Conservation (phyloP, 2,113 vertebrate genomes). For the Rhombomys opimus region DNA sequence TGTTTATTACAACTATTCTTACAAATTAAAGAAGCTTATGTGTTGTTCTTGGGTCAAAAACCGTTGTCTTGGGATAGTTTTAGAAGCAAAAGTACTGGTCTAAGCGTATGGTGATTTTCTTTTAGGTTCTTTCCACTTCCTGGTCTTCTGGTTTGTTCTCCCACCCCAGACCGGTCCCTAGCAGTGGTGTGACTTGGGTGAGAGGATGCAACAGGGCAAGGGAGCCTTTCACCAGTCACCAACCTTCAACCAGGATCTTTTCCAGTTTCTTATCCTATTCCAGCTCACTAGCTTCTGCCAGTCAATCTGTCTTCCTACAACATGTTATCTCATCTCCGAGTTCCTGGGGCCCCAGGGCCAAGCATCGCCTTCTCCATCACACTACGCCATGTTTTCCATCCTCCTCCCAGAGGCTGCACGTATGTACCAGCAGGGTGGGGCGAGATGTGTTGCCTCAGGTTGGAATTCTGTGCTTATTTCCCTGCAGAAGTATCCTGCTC, state of each 20-base stretch:
- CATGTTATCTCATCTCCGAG: not conserved
- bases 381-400: not conserved
- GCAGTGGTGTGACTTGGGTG: not conserved
- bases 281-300: not conserved
- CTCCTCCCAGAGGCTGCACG: not conserved
- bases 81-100: not conserved
- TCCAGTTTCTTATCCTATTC: not conserved
- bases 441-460: not conserved
- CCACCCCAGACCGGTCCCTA: not conserved
- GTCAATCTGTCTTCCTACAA: not conserved
- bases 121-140: not conserved
- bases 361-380: not conserved
- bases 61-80: not conserved
- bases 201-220: not conserved
- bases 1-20: not conserved
- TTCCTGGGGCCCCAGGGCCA: not conserved
- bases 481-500: not conserved
- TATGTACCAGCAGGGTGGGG: rapidly evolving
- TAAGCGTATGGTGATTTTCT: not conserved
- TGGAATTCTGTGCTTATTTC: not conserved
- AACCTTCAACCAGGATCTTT: not conserved
- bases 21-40: not conserved
- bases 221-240: not conserved
- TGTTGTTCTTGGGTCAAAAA: not conserved
- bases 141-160: not conserved